Evolutionary conservation across 2,113 vertebrate species (phyloP), one percentile per base, ranked within the genome.

Genomic region (Actenoides hombroni): DNA sequence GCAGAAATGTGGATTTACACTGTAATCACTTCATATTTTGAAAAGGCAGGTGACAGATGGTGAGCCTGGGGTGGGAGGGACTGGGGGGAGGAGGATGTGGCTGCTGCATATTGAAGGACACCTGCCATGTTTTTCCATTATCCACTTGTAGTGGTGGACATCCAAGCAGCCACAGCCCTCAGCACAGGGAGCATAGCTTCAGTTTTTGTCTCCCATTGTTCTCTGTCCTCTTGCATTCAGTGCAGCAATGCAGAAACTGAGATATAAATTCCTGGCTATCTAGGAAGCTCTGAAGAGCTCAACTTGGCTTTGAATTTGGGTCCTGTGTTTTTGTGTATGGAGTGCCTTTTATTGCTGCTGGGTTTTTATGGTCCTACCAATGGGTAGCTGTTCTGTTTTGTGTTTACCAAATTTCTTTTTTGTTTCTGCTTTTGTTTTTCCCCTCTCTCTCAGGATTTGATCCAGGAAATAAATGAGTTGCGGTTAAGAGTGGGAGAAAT

Each of bases 401-500:
- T 39, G 31, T 90, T 93, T 68, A 33, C 26, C 84, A 40, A 85
- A 75, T 53, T 86, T 79, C 17, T 44, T 44, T 42, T 35, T 71
- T 77, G n/a, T 76, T 88, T 48, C 29, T 78, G 80, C 49, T 92
- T 54, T 73, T 79, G 51, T 28, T 94, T 92, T 81, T 54, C 20
- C 82, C 77, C 84, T 61, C 24, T 61, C 24, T 65, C 69, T 84
- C 94, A 99, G 99, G 99, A 98, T 79, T 97, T 99, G 87, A 98
- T 99, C 86, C 98, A 99, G 89, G 99, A 99, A 97, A 99, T 99
- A 73, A 99, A 96, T 60, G 98, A 99, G 51, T 97, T 99, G 94
- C 98, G 99, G 75, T 98, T 99, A 94, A 98, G 98, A 95, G 88
- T 99, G 88, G 98, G 98, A 79, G 99, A 99, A 54, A 98, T 99